Base-by-base conservation (phyloP, 2,888 invertebrate genomes). In the Neoscelio sp. region DNA sequence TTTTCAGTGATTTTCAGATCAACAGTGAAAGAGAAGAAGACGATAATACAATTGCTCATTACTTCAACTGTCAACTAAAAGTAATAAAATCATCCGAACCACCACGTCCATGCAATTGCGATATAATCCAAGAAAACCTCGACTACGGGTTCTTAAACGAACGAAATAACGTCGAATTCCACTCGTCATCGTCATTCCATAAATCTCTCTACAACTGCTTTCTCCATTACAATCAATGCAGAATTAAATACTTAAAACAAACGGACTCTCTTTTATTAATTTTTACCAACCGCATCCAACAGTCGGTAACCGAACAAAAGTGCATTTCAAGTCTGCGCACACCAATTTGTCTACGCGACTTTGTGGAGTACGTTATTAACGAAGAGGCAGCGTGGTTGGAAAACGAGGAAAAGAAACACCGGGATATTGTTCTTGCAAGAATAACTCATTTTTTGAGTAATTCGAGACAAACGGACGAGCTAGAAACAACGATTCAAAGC, bases 301-400 rank as follows among this genome's bases (percentile, higher is more conserved):
- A 54, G 10, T 60, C 35, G 1, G 54, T 81, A 6, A 35, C 5
- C n/a, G 68, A 78, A 58, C 73, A 75, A 6, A 64, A 78, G 54
- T 56, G 50, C n/a, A 35, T 46, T 3, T 71, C 82, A 5, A 84
- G 50, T 84, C 86, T 92, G 73, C 85, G 90, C 2, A 93, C 92
- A 35, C 91, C 92, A 2, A 84, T 93, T 18, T 92, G 92, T 78
- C 87, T 93, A 40, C 91, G 92, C 87, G 93, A 93, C 82, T 93
- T 93, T 86, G 92, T 91, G 85, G 91, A 92, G 80, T 92, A 91
- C 84, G 90, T 92, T 18, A 85, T 91, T 48, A 91, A 91, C 71
- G 92, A 93, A 82, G 89, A 92, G 75, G 90, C 89, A 80, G 91
- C 91, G 5, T 92, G 93, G 92, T 90, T 93, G 50, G 86, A 91